Conservation (phyloP, 2,888 invertebrate genomes). For the Choristoneura rosaceana region DNA sequence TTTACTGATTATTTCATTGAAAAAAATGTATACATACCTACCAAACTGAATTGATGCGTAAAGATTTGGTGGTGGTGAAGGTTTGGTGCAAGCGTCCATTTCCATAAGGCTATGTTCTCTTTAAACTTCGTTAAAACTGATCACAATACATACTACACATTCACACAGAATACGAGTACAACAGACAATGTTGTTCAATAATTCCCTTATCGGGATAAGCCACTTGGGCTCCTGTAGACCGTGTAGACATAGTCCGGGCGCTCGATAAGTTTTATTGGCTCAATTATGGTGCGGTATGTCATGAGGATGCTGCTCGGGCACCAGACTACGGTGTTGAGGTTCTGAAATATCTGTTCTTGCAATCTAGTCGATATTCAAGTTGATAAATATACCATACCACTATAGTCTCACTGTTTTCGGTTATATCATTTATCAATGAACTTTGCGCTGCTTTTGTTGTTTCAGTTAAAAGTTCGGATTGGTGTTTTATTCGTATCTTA, state of each 20-base stretch:
- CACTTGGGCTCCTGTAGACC: conserved; percentile 45
- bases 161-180: conserved; percentile 8
- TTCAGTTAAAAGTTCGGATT: too few relatives aligned
- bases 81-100: too few relatives aligned
- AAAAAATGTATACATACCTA: too few relatives aligned
- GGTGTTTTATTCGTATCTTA: not conserved
- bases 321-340: conserved; percentile 52
- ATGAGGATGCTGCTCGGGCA: conserved; percentile 47
- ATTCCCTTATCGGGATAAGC: conserved; percentile 48
- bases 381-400: not conserved
- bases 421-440: not conserved
- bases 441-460: too few relatives aligned
- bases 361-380: not conserved
- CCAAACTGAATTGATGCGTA: too few relatives aligned
- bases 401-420: not conserved
- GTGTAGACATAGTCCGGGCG: conserved; percentile 39
- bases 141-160: not conserved
- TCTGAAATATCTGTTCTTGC: not conserved
- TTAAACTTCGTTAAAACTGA: not conserved
- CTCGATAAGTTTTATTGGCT: conserved; percentile 62
- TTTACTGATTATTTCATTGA: too few relatives aligned
- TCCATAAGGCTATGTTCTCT: not conserved
- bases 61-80: too few relatives aligned
- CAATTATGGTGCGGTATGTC: conserved; percentile 60
- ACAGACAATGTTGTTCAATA: conserved; percentile 29